Evolutionary conservation across 2,113 vertebrate genomes (phyloP).

Genomic region (Phylloscopus whistleri): DNA sequence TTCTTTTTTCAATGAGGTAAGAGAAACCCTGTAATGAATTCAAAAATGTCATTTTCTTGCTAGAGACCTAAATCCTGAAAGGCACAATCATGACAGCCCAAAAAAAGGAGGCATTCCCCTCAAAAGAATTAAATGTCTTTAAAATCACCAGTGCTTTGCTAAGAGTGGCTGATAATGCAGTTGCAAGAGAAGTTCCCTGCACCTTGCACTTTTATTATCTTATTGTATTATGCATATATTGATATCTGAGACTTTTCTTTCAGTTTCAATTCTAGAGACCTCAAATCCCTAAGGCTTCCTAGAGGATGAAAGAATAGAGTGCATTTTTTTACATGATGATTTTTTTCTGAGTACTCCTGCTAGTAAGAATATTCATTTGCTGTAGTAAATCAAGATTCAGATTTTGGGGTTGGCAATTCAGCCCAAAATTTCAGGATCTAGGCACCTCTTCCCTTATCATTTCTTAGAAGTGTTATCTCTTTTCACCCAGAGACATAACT

Average conservation of each 20-base stretch:
- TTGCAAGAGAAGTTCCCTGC: background rate
- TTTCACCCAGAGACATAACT: background rate
- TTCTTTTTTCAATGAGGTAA: background rate
- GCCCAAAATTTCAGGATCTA: background rate
- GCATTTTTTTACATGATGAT: background rate
- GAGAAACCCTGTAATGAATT: background rate
- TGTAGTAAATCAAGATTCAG: background rate
- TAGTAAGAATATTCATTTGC: background rate
- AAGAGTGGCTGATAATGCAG: background rate
- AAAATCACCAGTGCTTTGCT: background rate
- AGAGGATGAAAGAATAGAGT: background rate
- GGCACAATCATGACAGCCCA: background rate
- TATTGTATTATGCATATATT: background rate
- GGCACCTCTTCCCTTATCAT: background rate
- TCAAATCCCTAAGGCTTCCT: background rate
- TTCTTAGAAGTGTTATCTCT: background rate
- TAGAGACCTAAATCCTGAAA: background rate
- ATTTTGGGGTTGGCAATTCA: background rate
- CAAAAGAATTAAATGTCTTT: background rate
- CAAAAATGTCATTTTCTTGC: background rate
- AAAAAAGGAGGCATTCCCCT: background rate
- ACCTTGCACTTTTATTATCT: background rate
- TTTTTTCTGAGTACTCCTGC: background rate
- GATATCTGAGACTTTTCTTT: background rate
- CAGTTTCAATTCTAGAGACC: background rate